Evolutionary conservation across 1,140 invertebrate species (phyloP), one percentile per base, ranked within the genome.

Genomic region (Micrasema longulum): DNA sequence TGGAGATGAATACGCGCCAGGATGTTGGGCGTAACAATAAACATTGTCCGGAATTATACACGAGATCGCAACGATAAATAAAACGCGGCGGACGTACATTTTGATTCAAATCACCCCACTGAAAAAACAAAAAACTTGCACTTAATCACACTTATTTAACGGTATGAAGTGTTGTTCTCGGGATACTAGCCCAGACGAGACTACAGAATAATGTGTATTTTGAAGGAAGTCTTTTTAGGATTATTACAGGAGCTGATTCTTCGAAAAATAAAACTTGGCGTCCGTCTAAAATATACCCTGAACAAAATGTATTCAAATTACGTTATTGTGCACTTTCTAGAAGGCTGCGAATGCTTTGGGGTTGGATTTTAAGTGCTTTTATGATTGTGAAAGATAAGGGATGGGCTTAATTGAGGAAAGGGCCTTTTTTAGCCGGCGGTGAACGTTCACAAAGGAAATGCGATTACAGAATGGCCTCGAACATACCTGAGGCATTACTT

Each of bases 1-100:
- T 0, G 84, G 84, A 0, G 84, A 84, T 1, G 83, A 84, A 65
- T 85, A 85, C 0, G 84, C 84, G 18, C 83, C 83, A 0, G 78
- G 78, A 78, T 85, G 84, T 26, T 84, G 82, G 0, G 80, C 77
- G n/a, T 75, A 63, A 1, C 60, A 64, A 0, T 47, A 36, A 9
- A 52, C 65, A 31, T 57, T 41, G 26, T n/a, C 14, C n/a, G 31
- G 20, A 14, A 57, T 16, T 6, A 35, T 31, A 4, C n/a, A n/a
- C 10, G 53, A 31, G 31, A 57, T 16, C 53, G 53, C 12, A 9
- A 23, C n/a, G 22, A 53, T 11, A 22, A 53, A 23, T 22, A 53
- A 53, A 1, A 23, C n/a, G n/a, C n/a, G n/a, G 12, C 22, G 16
- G 1, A n/a, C n/a, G 22, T 23, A 53, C 50, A 53, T 53, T 53